Conservation (phyloP, 2,888 invertebrate genomes). For the Steromphala cineraria region DNA sequence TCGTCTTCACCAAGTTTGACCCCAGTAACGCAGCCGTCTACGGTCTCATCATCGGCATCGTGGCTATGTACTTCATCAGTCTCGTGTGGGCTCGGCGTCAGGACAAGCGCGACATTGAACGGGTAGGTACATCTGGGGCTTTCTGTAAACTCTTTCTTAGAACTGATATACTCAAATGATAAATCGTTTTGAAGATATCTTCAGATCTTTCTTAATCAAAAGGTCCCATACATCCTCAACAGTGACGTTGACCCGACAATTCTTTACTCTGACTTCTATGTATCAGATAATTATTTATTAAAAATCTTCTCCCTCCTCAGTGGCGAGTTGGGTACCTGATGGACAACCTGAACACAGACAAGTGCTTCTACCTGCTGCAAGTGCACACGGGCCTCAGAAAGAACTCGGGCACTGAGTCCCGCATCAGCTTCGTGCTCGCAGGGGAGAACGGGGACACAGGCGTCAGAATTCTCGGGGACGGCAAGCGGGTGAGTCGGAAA, state of each 20-base stretch:
- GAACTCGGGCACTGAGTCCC: constrained; percentile 63
- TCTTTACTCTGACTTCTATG: neutral
- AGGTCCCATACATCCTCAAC: too few species aligned
- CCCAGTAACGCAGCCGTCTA: constrained; percentile 71
- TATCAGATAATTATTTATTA: neutral
- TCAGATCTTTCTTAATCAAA: too few species aligned
- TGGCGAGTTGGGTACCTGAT: constrained; percentile 65
- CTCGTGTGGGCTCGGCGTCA: constrained; percentile 70
- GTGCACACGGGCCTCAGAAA: constrained; percentile 66
- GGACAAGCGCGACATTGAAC: constrained; percentile 66
- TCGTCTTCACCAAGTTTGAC: constrained; percentile 60
- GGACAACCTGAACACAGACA: constrained; percentile 65
- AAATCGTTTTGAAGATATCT: too few species aligned
- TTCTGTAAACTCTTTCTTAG: too few species aligned
- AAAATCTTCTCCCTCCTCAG: constrained; percentile 41
- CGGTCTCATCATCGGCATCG: constrained; percentile 66
- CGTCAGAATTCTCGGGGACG: constrained; percentile 64
- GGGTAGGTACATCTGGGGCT: too few species aligned
- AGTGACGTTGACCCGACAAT: too few species aligned
- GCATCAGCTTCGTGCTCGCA: constrained; percentile 62
- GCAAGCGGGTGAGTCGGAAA: constrained; percentile 45
- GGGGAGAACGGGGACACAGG: constrained; percentile 69
- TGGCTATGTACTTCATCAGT: constrained; percentile 58
- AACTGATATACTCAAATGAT: too few species aligned
- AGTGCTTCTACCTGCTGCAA: constrained; percentile 65